These are phyloP conservation scores for Nipponacmea schrenckii DNA, from an alignment of 2,888 invertebrate genomes.

Conservation along the genomic window DNA sequence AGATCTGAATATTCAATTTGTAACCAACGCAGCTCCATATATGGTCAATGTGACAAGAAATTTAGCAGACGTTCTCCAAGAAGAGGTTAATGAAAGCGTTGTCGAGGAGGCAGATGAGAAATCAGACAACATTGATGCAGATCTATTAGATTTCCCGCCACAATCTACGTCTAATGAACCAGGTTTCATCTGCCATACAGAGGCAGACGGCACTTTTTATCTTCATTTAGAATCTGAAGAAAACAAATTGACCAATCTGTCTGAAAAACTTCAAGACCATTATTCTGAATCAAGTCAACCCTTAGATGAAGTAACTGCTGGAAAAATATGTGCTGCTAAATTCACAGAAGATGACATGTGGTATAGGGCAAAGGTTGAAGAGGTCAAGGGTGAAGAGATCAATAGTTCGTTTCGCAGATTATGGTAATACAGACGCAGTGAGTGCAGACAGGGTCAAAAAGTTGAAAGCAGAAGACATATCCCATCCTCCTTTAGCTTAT, in stretches of 20 bases:
- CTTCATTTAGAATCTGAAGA: conserved; percentile 38
- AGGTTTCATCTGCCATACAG: conserved; percentile 41
- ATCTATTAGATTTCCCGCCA: conserved; percentile 24
- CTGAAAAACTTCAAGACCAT: conserved; percentile 31
- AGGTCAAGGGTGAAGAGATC: conserved; percentile 26
- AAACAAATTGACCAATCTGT: conserved; percentile 36
- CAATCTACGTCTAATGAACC: conserved; percentile 22
- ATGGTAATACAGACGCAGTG: conserved; percentile 57
- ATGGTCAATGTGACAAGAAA: conserved; percentile 33
- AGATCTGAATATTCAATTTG: conserved; percentile 30
- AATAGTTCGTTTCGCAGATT: conserved; percentile 60
- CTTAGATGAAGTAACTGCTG: conserved; percentile 18
- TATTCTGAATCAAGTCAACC: conserved; percentile 13
- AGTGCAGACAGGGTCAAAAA: conserved; percentile 31
- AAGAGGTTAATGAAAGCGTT: conserved; percentile 12
- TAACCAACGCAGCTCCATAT: conserved; percentile 21
- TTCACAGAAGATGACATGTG: conserved; percentile 54
- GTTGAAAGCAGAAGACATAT: conserved; percentile 21
- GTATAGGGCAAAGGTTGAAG: conserved; percentile 50
- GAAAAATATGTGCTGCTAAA: conserved; percentile 44
- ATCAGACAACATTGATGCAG: not conserved
- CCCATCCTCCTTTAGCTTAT: conserved; percentile 39
- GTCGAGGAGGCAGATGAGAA: conserved; percentile 8
- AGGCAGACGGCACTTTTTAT: conserved; percentile 42
- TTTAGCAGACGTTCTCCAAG: conserved; percentile 33